Conservation (phyloP, 2,888 invertebrate species). For the Drosophila monieri region DNA sequence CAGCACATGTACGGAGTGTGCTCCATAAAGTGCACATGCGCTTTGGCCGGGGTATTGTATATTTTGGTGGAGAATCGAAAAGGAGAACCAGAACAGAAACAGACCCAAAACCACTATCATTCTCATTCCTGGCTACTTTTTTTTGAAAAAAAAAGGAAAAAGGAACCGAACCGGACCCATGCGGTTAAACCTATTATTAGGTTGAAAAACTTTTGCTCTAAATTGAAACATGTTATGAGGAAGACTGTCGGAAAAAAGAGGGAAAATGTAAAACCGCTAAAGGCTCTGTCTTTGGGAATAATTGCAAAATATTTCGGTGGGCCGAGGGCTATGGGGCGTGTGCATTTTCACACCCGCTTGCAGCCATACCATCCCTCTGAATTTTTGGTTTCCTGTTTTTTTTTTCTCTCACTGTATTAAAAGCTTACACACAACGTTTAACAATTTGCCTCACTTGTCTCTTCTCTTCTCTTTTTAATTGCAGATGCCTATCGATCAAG, state of each 20-base stretch:
- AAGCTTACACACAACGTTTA: slow-evolving; percentile 58
- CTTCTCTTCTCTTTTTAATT: slow-evolving; percentile 87
- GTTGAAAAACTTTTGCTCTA: slow-evolving; percentile 63
- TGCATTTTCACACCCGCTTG: slow-evolving; percentile 77
- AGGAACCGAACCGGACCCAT: slow-evolving; percentile 53
- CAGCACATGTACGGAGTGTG: slow-evolving; percentile 41
- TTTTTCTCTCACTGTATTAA: slow-evolving; percentile 24
- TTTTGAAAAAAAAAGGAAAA: neutral
- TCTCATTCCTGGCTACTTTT: slow-evolving; percentile 10
- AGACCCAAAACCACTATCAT: slow-evolving; percentile 22
- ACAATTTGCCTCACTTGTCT: slow-evolving; percentile 84
- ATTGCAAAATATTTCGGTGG: slow-evolving; percentile 56
- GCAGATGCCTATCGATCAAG: slow-evolving; percentile 91
- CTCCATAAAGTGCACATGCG: slow-evolving; percentile 69
- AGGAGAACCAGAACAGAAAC: slow-evolving; percentile 23
- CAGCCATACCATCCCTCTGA: slow-evolving; percentile 18
- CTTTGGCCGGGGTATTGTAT: slow-evolving; percentile 21
- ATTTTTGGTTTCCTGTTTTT: slow-evolving; percentile 43
- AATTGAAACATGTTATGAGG: slow-evolving; percentile 65
- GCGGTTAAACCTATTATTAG: slow-evolving; percentile 80
- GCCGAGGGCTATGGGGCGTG: slow-evolving; percentile 56
- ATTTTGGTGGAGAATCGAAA: slow-evolving; percentile 13
- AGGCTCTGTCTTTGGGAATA: slow-evolving; percentile 61
- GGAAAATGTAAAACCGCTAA: slow-evolving; percentile 65
- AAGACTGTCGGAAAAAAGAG: slow-evolving; percentile 50